Base-by-base conservation (phyloP, 2,113 vertebrate genomes). In the Atherinomorus stipes region DNA sequence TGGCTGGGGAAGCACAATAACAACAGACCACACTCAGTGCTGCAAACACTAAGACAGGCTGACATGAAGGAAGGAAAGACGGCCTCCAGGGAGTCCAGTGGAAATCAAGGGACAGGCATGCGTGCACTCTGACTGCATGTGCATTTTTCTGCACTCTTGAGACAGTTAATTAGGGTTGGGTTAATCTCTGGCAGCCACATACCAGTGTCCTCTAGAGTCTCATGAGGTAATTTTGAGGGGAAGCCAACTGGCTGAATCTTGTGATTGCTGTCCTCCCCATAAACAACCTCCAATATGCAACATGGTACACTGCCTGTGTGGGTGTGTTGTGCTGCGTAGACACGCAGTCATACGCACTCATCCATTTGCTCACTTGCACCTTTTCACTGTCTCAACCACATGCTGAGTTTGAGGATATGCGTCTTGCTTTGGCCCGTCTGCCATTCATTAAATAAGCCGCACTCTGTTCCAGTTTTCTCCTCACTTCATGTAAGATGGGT, bases 381-480 rank as follows among this genome's bases (percentile, higher is more conserved):
- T 77, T 74, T 85, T 38, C 57, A 31, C 42, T 59, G 80, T 47
- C 67, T 78, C 21, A 71, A 59, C 70, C 67, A 72, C 81, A 73
- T 59, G 60, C 69, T 34, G 76, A 21, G 71, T 62, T 57, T 11
- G 56, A 64, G 54, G 42, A 68, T 73, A 63, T 53, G 18, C 58
- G 56, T 75, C 23, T 60, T 40, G 13, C 25, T 51, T 69, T 81
- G 67, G 66, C 60, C 44, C 10, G 50, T 65, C 51, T 64, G 38
- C 71, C 54, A 13, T 83, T 90, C 79, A 83, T 91, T 89, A 91
- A 92, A 88, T 49, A 74, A 76, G 12, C 13, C 22, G 25, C 56
- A 76, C 64, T 75, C 50, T 50, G 66, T 61, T 80, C 69, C 57
- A 63, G 45, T 57, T 76, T 65, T 67, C 49, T 74, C 70, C 59